Percentiles rank a stretch among this genome's conserved stretches.
These are phyloP conservation scores for Hemitrygon akajei DNA, from an alignment of 2,797 vertebrate species.

Conservation along the genomic window DNA sequence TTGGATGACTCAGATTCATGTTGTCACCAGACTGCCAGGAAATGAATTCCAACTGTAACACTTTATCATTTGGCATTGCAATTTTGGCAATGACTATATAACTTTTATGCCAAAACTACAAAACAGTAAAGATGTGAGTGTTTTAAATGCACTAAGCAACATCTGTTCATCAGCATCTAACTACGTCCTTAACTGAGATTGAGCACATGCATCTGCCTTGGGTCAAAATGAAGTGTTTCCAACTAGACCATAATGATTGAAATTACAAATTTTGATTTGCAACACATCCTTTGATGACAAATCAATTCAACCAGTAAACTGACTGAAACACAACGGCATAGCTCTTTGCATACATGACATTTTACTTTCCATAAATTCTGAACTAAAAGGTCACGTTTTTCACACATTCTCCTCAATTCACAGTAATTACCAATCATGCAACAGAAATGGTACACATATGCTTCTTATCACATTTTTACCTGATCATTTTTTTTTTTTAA, in stretches of 20 bases:
- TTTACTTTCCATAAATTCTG: neutral
- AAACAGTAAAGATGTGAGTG: neutral
- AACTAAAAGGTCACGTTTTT: constrained; percentile 18
- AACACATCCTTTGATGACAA: constrained; percentile 20
- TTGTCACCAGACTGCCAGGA: neutral
- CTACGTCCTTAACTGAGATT: neutral
- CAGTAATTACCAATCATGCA: constrained; percentile 4
- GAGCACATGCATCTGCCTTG: neutral
- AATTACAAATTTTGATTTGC: constrained; percentile 11
- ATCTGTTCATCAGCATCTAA: constrained; percentile 5
- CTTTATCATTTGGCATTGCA: neutral
- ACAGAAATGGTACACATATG: neutral
- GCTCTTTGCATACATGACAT: neutral
- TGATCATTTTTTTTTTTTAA: too few relatives aligned
- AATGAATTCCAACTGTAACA: constrained; percentile 19
- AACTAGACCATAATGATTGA: neutral
- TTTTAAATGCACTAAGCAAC: neutral
- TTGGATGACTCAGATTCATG: neutral
- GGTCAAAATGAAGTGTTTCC: neutral
- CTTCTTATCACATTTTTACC: neutral
- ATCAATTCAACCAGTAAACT: constrained; percentile 2
- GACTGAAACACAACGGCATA: neutral
- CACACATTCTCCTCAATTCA: neutral
- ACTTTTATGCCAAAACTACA: constrained; percentile 25
- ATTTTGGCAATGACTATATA: neutral